Conservation (phyloP, 1,140 invertebrate genomes). For the Dendrolimus punctatus region DNA sequence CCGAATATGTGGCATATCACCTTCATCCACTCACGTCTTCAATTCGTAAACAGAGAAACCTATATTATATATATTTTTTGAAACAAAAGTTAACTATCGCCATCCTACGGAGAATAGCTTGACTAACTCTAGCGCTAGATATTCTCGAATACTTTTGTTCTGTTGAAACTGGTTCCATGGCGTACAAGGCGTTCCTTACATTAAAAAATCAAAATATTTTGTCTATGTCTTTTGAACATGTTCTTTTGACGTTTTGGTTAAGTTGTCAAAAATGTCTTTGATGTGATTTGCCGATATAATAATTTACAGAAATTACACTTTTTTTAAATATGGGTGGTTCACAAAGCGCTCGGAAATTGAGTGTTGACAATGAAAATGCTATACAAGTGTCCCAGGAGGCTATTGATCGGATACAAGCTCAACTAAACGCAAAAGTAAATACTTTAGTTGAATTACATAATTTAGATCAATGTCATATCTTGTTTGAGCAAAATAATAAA, state of each 20-base stretch:
- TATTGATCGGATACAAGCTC: conserved; percentile 58
- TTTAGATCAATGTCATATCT: conserved; percentile 61
- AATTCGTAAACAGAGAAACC: too few relatives aligned
- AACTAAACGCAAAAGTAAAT: conserved; percentile 54
- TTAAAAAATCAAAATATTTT: too few relatives aligned
- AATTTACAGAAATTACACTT: conserved; percentile 35
- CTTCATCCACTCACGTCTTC: too few relatives aligned
- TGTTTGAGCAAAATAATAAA: conserved; percentile 31
- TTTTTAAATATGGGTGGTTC: conserved; percentile 62
- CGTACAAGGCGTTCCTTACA: too few relatives aligned
- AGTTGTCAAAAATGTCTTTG: conserved; percentile 58
- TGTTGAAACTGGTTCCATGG: too few relatives aligned
- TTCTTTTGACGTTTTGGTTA: conserved; percentile 1
- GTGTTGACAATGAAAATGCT: conserved; percentile 60
- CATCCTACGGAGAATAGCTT: too few relatives aligned
- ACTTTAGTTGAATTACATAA: conserved; percentile 60
- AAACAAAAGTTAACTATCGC: too few relatives aligned
- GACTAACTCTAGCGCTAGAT: too few relatives aligned
- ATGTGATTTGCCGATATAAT: conserved; percentile 54
- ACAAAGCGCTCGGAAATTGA: conserved; percentile 60
- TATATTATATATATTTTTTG: too few relatives aligned
- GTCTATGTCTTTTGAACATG: background rate
- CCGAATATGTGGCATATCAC: too few relatives aligned
- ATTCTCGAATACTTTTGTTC: too few relatives aligned
- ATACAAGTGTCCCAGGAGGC: conserved; percentile 64